Evolutionary conservation across 1,140 invertebrate genomes (phyloP).

Genomic region (Leptopilina boulardi): DNA sequence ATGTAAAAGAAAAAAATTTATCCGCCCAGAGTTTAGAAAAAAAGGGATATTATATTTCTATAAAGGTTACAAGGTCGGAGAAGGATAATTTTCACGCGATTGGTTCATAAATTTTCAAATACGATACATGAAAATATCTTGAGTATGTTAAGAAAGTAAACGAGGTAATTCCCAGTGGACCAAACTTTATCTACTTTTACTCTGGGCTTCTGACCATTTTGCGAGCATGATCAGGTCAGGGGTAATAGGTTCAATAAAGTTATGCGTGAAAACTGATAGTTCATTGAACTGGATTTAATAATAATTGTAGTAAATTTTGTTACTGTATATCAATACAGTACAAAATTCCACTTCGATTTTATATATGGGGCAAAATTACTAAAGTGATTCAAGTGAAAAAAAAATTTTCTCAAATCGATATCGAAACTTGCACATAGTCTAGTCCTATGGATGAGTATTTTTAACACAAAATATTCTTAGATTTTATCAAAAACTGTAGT

Average conservation of each 20-base stretch:
- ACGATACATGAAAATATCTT: background rate
- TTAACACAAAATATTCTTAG: too few species aligned
- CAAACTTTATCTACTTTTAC: background rate
- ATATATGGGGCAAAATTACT: too few species aligned
- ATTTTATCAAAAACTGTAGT: too few species aligned
- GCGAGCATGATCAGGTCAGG: background rate
- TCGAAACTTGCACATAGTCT: too few species aligned
- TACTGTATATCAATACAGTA: too few species aligned
- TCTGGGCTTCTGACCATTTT: background rate
- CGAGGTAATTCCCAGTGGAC: background rate
- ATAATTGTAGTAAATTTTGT: conserved; percentile 1
- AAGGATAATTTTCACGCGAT: background rate
- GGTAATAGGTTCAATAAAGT: background rate
- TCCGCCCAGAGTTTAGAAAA: too few species aligned
- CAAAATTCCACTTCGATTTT: too few species aligned
- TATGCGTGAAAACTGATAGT: conserved; percentile 4
- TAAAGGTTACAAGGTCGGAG: background rate
- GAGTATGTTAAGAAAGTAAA: conserved; percentile 21
- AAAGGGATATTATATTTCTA: too few species aligned
- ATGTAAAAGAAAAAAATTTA: too few species aligned
- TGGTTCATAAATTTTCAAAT: background rate
- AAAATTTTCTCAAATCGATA: too few species aligned
- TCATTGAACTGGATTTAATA: conserved; percentile 17
- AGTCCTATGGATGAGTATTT: too few species aligned
- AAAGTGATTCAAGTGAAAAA: too few species aligned